A percentile compares a stretch with the other conserved stretches of the same genome.
Evolutionary conservation across 2,888 invertebrate species (phyloP).

Genomic region (Hirudinaria manillensis): DNA sequence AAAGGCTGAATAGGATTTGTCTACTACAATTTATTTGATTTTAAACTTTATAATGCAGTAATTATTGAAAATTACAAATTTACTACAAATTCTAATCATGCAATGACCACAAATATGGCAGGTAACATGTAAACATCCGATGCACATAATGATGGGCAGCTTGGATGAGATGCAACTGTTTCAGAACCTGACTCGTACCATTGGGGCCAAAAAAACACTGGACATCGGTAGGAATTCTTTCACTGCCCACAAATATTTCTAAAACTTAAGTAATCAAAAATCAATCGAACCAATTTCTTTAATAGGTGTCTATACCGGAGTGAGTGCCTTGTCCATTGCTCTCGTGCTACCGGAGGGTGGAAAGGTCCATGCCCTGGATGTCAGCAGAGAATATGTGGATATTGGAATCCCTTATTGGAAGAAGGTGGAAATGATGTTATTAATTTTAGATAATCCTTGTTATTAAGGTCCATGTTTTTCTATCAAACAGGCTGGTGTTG

Average conservation of each 20-base stretch:
- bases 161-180: constrained; percentile 42
- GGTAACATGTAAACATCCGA: constrained; percentile 31
- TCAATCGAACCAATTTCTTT: not conserved
- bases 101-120: not conserved
- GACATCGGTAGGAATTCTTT: constrained; percentile 44
- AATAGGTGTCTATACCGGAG: constrained; percentile 51
- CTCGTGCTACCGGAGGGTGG: constrained; percentile 52
- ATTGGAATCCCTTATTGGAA: constrained; percentile 41
- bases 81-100: not conserved
- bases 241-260: not conserved
- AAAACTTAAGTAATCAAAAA: too few species aligned
- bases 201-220: constrained; percentile 50
- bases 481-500: constrained; percentile 44
- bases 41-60: too few species aligned
- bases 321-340: constrained; percentile 53
- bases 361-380: constrained; percentile 49
- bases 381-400: constrained; percentile 42
- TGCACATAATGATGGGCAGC: constrained; percentile 37
- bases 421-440: constrained; percentile 33
- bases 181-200: constrained; percentile 44
- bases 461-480: not conserved
- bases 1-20: not conserved
- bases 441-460: not conserved
- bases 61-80: not conserved
- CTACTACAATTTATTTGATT: not conserved